A percentile compares a stretch with the other conserved stretches of the same genome.
Conservation (phyloP, 1,140 invertebrate genomes). For the Drosophila virilis region DNA sequence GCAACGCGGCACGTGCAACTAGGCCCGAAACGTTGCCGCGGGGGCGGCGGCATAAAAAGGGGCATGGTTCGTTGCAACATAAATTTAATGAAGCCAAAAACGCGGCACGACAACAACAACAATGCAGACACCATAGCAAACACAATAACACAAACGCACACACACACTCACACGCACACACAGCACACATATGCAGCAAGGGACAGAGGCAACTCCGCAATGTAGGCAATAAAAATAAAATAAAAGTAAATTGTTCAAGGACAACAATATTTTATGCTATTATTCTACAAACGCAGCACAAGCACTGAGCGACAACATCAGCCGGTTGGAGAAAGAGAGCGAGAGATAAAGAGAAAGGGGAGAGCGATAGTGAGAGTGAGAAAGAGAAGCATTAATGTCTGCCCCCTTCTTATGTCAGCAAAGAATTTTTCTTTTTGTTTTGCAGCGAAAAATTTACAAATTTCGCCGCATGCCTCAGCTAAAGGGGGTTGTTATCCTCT, state of each 20-base stretch:
- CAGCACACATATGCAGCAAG: constrained; percentile 38
- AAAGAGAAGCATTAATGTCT: not conserved
- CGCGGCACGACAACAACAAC: constrained; percentile 55
- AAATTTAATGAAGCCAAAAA: constrained; percentile 82
- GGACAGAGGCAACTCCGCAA: constrained; percentile 34
- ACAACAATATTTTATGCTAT: constrained; percentile 82
- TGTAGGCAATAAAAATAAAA: constrained; percentile 82
- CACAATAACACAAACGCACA: constrained; percentile 10
- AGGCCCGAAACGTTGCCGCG: constrained; percentile 56
- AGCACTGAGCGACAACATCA: not conserved
- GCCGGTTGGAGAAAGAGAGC: not conserved
- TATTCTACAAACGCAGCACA: constrained; percentile 60
- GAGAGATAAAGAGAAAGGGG: not conserved
- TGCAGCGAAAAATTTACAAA: constrained; percentile 49
- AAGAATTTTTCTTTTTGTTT: constrained; percentile 38
- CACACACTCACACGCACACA: constrained; percentile 17
- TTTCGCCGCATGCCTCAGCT: constrained; percentile 30
- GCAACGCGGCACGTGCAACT: constrained; percentile 78
- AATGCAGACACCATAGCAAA: constrained; percentile 65
- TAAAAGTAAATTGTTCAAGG: constrained; percentile 84
- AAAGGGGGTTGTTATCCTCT: constrained; percentile 28
- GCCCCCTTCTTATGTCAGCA: constrained; percentile 20
- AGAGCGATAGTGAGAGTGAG: not conserved
- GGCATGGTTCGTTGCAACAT: constrained; percentile 66
- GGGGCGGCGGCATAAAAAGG: not conserved